Evolutionary conservation across 2,113 vertebrate species (phyloP), one percentile per base, ranked within the genome.

Genomic region (Litocranius walleri): DNA sequence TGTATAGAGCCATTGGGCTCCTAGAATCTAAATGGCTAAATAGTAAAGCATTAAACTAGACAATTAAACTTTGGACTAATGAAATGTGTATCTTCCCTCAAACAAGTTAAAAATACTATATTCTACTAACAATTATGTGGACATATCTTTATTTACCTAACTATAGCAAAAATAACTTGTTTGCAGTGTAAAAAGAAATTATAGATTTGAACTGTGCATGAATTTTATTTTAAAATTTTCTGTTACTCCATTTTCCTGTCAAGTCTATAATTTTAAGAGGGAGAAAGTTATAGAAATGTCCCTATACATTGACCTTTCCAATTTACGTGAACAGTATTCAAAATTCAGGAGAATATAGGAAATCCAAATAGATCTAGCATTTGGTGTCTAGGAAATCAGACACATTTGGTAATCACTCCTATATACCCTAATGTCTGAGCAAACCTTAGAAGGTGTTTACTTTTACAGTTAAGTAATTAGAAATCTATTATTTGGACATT

Each of bases 331-430:
- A 98, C 91, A 97, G 97, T 98, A 98, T 98, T 98, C 98, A 98
- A 98, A 98, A 98, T 98, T 98, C 95, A 98, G 98, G 99, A 98
- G 95, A 98, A 98, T 97, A 97, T 97, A 97, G 98, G 98, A 98
- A 99, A 98, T 97, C 91, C 96, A 98, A 98, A 98, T 95, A 97
- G 97, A 97, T 97, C 98, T 98, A 98, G 85, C 92, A 95, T 97
- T 98, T 96, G 95, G 97, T 97, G 91, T 99, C 98, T 98, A 97
- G 98, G 97, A 98, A 99, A 98, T 96, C 3, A 98, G 97, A 98
- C 98, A 98, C 94, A 97, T 96, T 97, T 96, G 86, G 94, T 98
- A 97, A 98, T 98, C 95, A 97, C 94, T 91, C 81, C 84, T 96
- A 83, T 97, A 87, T 92, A 93, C 74, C 62, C 77, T 96, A 94